Base-by-base conservation (phyloP, 2,797 vertebrate genomes). In the Hemitrygon akajei region DNA sequence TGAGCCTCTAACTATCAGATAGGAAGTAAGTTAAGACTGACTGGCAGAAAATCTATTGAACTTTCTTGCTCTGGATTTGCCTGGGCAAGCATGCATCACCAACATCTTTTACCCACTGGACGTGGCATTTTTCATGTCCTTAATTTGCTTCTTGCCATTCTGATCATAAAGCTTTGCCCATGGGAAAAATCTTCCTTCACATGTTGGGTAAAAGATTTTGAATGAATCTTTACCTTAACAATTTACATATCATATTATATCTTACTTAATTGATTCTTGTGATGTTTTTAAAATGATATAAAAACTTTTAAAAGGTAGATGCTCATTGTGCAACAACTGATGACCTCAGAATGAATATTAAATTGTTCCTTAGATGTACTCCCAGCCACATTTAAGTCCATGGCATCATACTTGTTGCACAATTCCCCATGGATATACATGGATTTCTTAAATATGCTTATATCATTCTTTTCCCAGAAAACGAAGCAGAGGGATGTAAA, bases 21-120 rank as follows among this genome's bases (percentile, higher is more conserved):
- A 75, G 71, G 91, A 93, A 93, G 71, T 75, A 93, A 84, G 60
- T 40, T 95, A 95, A 95, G 93, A 95, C 94, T 22, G 7, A 34
- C 66, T 96, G 94, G 95, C 95, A 96, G 95, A 94, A 97, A 96
- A 96, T 95, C 95, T 93, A 94, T 96, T n/a, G 71, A 93, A 94
- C 94, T 94, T 75, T 94, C 91, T 71, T 76, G 77, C 86, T 95
- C 94, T 94, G 94, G 93, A 94, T 94, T 69, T 9, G 94, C 30
- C 18, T 94, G 0, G 84, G 94, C 95, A 96, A 96, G 95, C 82
- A 94, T 94, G 94, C 11, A 94, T 94, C 93, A 9, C 93, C 94
- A 95, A 95, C 34, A 94, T 92, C 47, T 80, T 91, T 60, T 92
- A 89, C 91, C 91, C 94, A 94, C 94, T 95, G 56, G 94, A 95